Base-by-base conservation (phyloP, 2,797 vertebrate genomes). In the Xiphorhynchus erythropygius region DNA sequence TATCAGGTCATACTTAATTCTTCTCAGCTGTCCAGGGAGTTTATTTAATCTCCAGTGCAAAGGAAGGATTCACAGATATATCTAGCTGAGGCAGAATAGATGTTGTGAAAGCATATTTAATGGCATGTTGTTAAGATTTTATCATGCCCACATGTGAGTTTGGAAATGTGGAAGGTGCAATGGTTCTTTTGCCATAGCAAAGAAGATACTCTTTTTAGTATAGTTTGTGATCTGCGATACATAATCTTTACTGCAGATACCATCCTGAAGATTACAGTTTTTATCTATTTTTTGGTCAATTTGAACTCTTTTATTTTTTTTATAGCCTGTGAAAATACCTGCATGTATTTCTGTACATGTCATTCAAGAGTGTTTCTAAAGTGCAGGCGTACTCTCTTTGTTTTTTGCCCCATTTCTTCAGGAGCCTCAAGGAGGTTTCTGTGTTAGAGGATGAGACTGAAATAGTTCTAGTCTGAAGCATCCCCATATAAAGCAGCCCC, bases 1-100 rank as follows among this genome's bases (percentile, higher is more conserved):
- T 89, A 75, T 80, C 76, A 87, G 92, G 89, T 82, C 89, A 69
- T 90, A 74, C 97, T 97, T 94, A 91, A 96, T 86, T 92, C 68
- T 93, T 78, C 87, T 87, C 75, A 77, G 39, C 89, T 93, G 89
- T 92, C 84, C 93, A 35, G 84, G 44, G 60, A 86, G 81, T 53
- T 94, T 94, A 84, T 92, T 93, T 95, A 96, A 97, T 94, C 86
- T 84, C 37, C 46, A 78, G 47, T 7, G 24, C 81, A 94, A 90
- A 92, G 86, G 84, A 23, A 90, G 63, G 73, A 87, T 89, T 96
- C 88, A 73, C 49, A 93, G 89, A 70, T 91, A 89, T 71, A 79
- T 90, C 83, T 86, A 71, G 78, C 50, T 4, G 24, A 93, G 82
- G 49, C 16, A 14, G 94, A 95, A 91, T 35, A 80, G 74, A 77